Evolutionary conservation across 2,797 vertebrate species (phyloP), one percentile per base, ranked within the genome.

Genomic region (Erethizon dorsatum): DNA sequence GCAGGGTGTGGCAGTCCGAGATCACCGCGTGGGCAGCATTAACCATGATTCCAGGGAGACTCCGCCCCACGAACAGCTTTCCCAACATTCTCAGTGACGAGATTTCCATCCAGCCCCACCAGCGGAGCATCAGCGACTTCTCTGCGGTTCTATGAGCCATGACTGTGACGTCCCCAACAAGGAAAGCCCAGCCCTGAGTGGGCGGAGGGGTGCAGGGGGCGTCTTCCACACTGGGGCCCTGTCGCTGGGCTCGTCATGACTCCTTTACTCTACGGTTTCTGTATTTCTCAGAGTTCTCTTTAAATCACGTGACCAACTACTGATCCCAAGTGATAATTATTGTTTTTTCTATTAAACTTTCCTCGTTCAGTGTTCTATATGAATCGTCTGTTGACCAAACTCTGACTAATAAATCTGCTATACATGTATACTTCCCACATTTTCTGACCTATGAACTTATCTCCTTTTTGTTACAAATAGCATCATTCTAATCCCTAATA

Each of bases 401-500:
- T 6, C 2, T 79, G 24, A 73, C 5, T 57, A 69, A 90, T 59
- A 89, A 84, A n/a, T 3, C 13, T n/a, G 54, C 69, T 79, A 6
- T 54, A 20, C 31, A 45, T 59, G n/a, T 2, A 7, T 7, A 57
- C 31, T 89, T 79, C 31, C 1, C 14, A 73, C 73, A 6, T 85
- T 65, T 79, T 69, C 12, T 31, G 5, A 92, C n/a, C 52, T 95
- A 41, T 59, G 26, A 20, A 28, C 45, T 77, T 67, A 33, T 77
- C 10, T 92, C 52, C 18, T 65, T 31, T 28, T 47, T 77, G 31
- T 92, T 88, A 61, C 1, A 89, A 91, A 80, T 6, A 17, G 11
- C 26, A 85, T 45, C n/a, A 61, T 86, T 86, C 50, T 67, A 71
- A 31, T 65, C 54, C 61, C 28, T 77, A 90, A 93, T 88, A 78